phyloP scores from a whole-genome alignment of 2,888 invertebrate genomes.

The Schizotus pectinicornis region DNA sequence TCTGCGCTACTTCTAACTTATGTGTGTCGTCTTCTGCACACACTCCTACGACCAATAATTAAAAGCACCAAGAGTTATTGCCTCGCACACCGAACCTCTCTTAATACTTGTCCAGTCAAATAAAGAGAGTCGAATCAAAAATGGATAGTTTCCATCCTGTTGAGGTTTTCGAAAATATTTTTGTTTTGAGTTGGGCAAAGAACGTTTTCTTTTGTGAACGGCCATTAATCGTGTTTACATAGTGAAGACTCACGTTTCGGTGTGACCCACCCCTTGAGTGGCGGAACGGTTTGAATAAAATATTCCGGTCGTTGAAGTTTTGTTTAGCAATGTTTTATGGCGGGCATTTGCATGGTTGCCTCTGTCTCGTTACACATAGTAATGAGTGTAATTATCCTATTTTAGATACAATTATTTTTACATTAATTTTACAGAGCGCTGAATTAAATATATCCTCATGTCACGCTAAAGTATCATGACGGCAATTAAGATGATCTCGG shows the following conservation, averaged over 20 bases:
- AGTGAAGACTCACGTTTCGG: no score
- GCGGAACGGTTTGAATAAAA: background rate
- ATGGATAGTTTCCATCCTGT: no score
- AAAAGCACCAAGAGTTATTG: slow-evolving; percentile 28
- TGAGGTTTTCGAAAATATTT: no score
- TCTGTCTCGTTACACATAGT: slow-evolving; percentile 54
- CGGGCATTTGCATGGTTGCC: slow-evolving; percentile 45
- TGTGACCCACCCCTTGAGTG: no score
- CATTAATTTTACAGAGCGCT: slow-evolving; percentile 55
- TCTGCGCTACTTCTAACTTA: slow-evolving; percentile 36
- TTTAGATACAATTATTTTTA: slow-evolving; percentile 56
- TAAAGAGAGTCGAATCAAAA: no score
- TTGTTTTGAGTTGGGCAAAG: no score
- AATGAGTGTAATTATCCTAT: slow-evolving; percentile 55
- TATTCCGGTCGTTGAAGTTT: slow-evolving; percentile 7
- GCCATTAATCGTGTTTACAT: no score
- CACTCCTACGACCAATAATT: slow-evolving; percentile 26
- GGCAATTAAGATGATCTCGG: slow-evolving; percentile 56
- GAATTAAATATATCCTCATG: slow-evolving; percentile 52
- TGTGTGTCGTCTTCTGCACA: slow-evolving; percentile 30
- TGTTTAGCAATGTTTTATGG: slow-evolving; percentile 1
- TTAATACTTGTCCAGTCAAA: no score
- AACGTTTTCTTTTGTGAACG: no score
- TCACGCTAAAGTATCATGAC: slow-evolving; percentile 50
- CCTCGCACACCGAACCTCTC: background rate